Percentiles rank a stretch among this genome's conserved stretches.
Conservation (phyloP, 2,113 vertebrate genomes). For the Spermophilus dauricus region DNA sequence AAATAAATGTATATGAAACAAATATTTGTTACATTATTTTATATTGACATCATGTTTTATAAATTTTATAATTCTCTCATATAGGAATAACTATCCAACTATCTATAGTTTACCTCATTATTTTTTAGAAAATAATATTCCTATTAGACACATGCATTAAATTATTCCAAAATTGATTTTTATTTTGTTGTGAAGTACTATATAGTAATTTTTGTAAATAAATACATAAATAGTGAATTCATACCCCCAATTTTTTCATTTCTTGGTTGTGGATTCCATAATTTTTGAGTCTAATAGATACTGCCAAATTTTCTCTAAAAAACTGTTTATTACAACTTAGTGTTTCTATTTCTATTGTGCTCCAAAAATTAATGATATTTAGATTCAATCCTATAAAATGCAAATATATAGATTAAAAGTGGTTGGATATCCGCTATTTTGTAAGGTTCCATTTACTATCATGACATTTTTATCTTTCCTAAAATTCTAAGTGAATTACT, state of each 20-base stretch:
- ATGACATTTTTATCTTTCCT: not conserved
- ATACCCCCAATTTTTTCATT: not conserved
- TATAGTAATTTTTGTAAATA: not conserved
- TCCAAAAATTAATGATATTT: not conserved
- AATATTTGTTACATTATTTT: not conserved
- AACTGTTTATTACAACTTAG: not conserved
- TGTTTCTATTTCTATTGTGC: not conserved
- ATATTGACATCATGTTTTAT: not conserved
- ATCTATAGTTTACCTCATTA: not conserved
- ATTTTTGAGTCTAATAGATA: not conserved
- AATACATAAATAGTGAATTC: not conserved
- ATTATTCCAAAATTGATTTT: not conserved
- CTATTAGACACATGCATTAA: not conserved
- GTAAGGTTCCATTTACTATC: not conserved
- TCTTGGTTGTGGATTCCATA: not conserved
- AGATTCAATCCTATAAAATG: not conserved
- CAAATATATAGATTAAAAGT: not conserved
- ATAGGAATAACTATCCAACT: not conserved
- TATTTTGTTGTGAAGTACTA: conserved; percentile 5
- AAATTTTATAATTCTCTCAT: not conserved
- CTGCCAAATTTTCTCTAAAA: not conserved
- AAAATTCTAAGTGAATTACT: not conserved
- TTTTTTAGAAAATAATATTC: not conserved
- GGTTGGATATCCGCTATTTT: not conserved
- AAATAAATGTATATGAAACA: not conserved